These are phyloP conservation scores for Pentamera pediparva DNA, from an alignment of 53 echinoderm and acorn worm genomes.

Conservation along the genomic window DNA sequence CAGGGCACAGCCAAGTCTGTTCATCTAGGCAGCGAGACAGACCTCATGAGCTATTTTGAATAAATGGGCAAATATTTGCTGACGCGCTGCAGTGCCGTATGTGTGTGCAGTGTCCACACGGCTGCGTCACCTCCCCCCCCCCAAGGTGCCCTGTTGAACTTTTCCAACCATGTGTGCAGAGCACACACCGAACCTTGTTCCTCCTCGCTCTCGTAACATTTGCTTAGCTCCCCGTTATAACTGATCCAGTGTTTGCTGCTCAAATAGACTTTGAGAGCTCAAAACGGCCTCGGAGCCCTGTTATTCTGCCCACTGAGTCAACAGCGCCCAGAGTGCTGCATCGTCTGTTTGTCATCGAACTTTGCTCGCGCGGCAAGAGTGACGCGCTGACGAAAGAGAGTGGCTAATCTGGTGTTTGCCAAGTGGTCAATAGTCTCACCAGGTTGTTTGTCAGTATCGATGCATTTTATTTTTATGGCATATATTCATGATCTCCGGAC, in stretches of 20 bases:
- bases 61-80: constrained; percentile 38
- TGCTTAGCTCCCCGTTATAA: constrained; percentile 29
- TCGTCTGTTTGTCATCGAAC: constrained; percentile 39
- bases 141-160: constrained; percentile 19
- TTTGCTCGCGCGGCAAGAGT: constrained; percentile 30
- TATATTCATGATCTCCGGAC: too few species aligned
- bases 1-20: constrained; percentile 10
- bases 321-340: constrained; percentile 25
- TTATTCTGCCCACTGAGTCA: constrained; percentile 33
- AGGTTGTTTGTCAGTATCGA: too few species aligned
- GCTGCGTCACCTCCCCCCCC: not conserved
- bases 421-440: constrained; percentile 25
- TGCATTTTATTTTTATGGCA: too few species aligned
- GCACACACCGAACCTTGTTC: constrained; percentile 38
- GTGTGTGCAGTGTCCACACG: too few species aligned
- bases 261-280: constrained; percentile 30
- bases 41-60: constrained; percentile 23
- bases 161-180: constrained; percentile 11
- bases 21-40: not conserved
- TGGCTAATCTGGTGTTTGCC: constrained; percentile 28
- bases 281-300: constrained; percentile 36
- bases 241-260: constrained; percentile 28
- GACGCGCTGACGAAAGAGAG: constrained; percentile 15
- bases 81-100: constrained; percentile 22
- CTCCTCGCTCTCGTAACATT: constrained; percentile 28